Conservation (phyloP, 2,888 invertebrate species). For the Deilephila elpenor region DNA sequence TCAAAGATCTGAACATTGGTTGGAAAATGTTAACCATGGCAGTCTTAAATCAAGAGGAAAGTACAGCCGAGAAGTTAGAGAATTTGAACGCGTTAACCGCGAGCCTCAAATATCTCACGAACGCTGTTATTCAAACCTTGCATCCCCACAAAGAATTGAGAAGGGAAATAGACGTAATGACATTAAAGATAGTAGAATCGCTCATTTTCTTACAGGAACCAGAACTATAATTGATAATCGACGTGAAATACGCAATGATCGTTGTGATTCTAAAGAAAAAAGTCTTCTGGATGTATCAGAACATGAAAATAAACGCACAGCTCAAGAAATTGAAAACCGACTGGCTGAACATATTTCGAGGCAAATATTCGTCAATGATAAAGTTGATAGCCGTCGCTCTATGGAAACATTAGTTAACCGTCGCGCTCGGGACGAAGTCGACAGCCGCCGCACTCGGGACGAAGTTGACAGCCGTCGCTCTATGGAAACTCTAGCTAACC, state of each 20-base stretch:
- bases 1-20: neutral
- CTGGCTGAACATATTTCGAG: too few species aligned
- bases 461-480: neutral
- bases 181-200: too few species aligned
- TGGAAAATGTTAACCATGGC: neutral
- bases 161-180: neutral
- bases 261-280: too few species aligned
- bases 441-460: neutral
- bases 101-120: neutral
- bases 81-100: neutral
- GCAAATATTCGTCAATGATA: constrained; percentile 35
- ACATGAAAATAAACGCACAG: too few species aligned
- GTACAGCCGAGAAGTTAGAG: neutral
- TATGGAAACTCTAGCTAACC: neutral
- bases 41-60: neutral
- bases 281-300: neutral
- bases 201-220: too few species aligned
- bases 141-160: neutral
- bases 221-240: too few species aligned
- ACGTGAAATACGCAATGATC: too few species aligned
- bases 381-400: constrained; percentile 36
- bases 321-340: too few species aligned
- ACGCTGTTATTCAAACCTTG: neutral
- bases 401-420: constrained; percentile 8
- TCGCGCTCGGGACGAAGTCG: constrained; percentile 32